These are phyloP conservation scores for Callocephalon fimbriatum DNA, from an alignment of 2,113 vertebrate genomes.

Conservation along the genomic window DNA sequence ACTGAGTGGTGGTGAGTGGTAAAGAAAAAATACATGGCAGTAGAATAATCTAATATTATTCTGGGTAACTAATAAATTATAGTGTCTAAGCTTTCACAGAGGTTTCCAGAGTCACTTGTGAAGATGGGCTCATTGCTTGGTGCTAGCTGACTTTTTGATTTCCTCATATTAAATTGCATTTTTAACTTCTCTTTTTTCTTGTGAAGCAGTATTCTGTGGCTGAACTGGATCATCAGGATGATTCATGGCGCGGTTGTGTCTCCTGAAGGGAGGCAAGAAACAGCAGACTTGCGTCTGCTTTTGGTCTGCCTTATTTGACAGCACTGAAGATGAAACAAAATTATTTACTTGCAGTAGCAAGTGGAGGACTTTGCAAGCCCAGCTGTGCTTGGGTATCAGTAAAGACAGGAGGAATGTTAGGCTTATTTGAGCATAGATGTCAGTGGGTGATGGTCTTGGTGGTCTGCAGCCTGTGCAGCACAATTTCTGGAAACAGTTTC, in stretches of 20 bases:
- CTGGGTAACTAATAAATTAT: not conserved
- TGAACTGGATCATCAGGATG: accelerated
- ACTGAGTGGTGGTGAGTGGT: not conserved
- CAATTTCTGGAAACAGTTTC: not conserved
- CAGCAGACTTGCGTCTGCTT: not conserved
- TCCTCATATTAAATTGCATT: not conserved
- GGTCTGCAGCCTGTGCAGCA: not conserved
- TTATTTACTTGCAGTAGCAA: not conserved
- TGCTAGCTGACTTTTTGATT: not conserved
- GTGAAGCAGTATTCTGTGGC: not conserved
- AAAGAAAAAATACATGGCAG: not conserved
- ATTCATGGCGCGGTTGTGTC: accelerated
- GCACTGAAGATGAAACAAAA: not conserved
- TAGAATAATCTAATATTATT: not conserved
- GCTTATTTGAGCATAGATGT: not conserved
- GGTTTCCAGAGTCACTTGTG: not conserved
- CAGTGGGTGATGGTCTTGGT: not conserved
- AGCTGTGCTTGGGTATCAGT: not conserved
- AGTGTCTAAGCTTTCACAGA: not conserved
- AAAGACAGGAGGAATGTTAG: not conserved
- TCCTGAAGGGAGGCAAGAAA: not conserved
- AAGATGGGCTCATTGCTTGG: not conserved
- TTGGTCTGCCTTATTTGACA: not conserved
- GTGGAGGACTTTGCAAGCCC: not conserved
- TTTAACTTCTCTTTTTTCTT: not conserved